These are phyloP conservation scores for Papilio demoleus DNA, from an alignment of 2,888 invertebrate genomes.

Conservation along the genomic window DNA sequence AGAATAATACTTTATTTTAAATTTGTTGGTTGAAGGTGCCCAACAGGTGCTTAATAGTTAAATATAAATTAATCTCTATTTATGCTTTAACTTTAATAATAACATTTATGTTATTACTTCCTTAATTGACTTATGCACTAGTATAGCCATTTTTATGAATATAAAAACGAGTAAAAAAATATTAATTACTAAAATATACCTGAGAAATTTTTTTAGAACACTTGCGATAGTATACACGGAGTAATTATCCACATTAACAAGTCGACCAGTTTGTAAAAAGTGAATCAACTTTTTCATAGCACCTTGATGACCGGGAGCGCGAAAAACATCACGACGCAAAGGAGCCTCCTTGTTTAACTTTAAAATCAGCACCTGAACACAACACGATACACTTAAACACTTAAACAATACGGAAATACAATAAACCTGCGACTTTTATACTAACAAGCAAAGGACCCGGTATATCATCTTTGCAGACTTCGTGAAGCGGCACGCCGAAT, in stretches of 20 bases:
- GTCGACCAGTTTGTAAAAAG: constrained; percentile 93
- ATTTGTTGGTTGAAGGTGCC: too few species aligned
- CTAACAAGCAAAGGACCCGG: constrained; percentile 95
- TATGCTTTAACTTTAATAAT: not conserved
- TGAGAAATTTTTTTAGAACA: constrained; percentile 98
- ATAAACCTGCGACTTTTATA: constrained; percentile 51
- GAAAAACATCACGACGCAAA: constrained; percentile 95
- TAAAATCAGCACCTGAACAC: constrained; percentile 91
- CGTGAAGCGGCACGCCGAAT: constrained; percentile 95
- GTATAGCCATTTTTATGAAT: not conserved
- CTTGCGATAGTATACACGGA: constrained; percentile 99
- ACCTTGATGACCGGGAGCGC: constrained; percentile 97
- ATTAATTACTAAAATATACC: constrained; percentile 55
- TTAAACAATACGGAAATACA: constrained; percentile 38
- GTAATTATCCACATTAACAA: constrained; percentile 97
- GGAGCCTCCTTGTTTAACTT: constrained; percentile 98
- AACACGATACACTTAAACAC: constrained; percentile 44
- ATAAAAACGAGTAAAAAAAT: not conserved
- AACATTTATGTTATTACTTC: not conserved
- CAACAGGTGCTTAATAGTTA: too few species aligned
- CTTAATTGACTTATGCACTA: not conserved
- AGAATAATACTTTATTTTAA: too few species aligned
- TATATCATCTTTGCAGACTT: constrained; percentile 97
- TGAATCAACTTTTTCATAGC: constrained; percentile 97
- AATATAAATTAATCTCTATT: too few species aligned